A percentile compares a stretch with the other conserved stretches of the same genome.
phyloP scores from a whole-genome alignment of 2,797 vertebrate species.

The Ctenochaetus hawaiiensis region DNA sequence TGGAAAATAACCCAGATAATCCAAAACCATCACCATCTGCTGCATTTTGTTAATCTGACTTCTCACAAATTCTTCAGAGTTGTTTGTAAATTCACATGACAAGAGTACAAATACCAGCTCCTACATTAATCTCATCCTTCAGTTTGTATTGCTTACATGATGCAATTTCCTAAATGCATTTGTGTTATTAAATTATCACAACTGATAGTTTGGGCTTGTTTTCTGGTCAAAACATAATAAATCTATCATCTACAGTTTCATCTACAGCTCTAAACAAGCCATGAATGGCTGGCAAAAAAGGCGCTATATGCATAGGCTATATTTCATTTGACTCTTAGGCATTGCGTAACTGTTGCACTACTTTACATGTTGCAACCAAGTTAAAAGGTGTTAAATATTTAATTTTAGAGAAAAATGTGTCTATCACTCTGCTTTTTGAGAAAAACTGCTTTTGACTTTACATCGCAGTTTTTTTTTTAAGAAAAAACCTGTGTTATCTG shows the following conservation, averaged over 20 bases:
- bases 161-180: background rate
- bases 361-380: background rate
- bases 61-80: background rate
- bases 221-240: no score
- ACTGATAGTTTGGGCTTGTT: no score
- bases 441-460: background rate
- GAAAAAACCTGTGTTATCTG: background rate
- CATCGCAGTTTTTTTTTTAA: background rate
- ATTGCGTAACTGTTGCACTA: no score
- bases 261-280: no score
- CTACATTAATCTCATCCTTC: no score
- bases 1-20: conserved; percentile 5
- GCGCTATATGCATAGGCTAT: no score
- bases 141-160: background rate
- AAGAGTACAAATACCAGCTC: no score
- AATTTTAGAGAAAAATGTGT: no score
- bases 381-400: background rate
- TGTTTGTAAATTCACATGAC: background rate
- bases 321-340: no score
- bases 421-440: background rate
- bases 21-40: background rate
- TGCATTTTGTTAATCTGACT: background rate
- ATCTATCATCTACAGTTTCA: no score
- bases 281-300: no score
- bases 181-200: background rate